Percentiles rank a stretch among this genome's conserved stretches.
Evolutionary conservation across 2,797 vertebrate species (phyloP).

Genomic region (Gallinago nigripennis): DNA sequence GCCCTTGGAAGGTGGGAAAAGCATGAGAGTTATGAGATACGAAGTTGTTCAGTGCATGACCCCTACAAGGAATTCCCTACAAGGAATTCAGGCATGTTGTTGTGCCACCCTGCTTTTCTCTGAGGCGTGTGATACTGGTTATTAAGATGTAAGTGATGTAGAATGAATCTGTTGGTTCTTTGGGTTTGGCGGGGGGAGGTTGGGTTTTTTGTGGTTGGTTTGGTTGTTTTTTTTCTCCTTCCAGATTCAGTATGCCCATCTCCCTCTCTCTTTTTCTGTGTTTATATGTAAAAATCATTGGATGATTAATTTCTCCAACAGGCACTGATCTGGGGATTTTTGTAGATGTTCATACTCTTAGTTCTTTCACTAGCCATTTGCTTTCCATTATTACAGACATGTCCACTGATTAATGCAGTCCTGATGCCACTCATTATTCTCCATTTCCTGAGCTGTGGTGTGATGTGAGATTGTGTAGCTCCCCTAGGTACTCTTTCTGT

Average conservation of each 20-base stretch:
- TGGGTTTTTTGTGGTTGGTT: too few relatives aligned
- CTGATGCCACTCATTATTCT: background rate
- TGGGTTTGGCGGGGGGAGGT: background rate
- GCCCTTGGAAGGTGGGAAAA: background rate
- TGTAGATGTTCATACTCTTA: background rate
- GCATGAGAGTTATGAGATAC: background rate
- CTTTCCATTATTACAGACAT: background rate
- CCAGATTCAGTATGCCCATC: background rate
- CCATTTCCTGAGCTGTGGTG: background rate
- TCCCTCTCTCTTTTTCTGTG: background rate
- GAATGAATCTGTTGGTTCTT: background rate
- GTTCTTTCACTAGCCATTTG: background rate
- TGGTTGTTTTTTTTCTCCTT: background rate
- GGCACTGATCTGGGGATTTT: background rate
- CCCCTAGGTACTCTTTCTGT: background rate
- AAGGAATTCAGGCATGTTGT: background rate
- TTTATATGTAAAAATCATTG: background rate
- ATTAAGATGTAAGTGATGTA: background rate
- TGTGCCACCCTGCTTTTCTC: background rate
- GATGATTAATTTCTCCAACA: background rate
- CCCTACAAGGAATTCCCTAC: background rate
- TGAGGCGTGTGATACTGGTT: background rate
- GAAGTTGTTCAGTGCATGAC: background rate
- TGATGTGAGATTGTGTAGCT: background rate
- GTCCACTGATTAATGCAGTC: background rate